Conservation (phyloP, 1,140 invertebrate genomes). For the Bombus sylvicola region DNA sequence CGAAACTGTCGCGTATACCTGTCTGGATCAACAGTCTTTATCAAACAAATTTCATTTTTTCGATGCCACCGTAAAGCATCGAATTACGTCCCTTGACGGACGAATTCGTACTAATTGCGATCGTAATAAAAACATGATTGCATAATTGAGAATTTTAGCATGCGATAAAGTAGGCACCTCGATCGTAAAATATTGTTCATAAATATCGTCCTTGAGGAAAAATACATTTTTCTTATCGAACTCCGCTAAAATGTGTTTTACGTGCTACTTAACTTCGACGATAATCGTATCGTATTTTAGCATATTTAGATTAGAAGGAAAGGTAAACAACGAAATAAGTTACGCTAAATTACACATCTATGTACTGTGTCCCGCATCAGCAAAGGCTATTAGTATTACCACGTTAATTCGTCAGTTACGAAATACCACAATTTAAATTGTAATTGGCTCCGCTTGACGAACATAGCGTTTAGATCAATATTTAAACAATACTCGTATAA, state of each 20-base stretch:
- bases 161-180: neutral
- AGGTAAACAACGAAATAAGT: neutral
- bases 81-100: neutral
- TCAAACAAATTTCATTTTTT: neutral
- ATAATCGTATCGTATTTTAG: neutral
- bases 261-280: neutral
- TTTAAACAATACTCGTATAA: neutral
- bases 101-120: neutral
- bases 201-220: neutral
- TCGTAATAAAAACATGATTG: neutral
- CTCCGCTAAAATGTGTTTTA: no score
- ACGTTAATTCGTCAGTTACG: neutral
- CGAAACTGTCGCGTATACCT: neutral
- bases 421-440: neutral
- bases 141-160: slow-evolving; percentile 3
- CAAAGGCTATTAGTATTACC: neutral
- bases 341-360: neutral
- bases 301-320: neutral
- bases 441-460: neutral
- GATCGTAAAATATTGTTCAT: neutral
- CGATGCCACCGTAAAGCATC: neutral
- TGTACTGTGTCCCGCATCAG: neutral
- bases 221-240: neutral
- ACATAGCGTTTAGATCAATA: neutral
- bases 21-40: neutral